Percentiles rank a stretch among this genome's conserved stretches.
Evolutionary conservation across 2,113 vertebrate species (phyloP).

Genomic region (Ardeotis arabs): DNA sequence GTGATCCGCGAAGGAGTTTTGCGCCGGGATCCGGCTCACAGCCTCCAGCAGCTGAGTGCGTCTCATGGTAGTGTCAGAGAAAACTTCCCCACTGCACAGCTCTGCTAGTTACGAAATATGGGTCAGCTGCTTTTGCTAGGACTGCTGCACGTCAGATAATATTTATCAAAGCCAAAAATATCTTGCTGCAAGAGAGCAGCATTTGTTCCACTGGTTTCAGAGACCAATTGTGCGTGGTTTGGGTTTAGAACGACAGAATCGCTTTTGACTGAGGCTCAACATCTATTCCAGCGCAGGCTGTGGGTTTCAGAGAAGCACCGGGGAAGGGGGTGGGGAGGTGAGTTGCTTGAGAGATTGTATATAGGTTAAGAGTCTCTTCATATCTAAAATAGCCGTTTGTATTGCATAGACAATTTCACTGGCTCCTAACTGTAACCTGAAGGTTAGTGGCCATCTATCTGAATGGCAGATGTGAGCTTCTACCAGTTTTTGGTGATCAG

Average conservation of each 20-base stretch:
- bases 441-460: not conserved
- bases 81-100: constrained; percentile 19
- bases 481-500: not conserved
- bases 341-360: not conserved
- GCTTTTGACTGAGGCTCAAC: constrained; percentile 30
- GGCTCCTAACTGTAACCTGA: not conserved
- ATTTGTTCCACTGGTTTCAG: constrained; percentile 56
- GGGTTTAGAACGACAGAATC: constrained; percentile 31
- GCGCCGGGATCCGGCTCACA: not conserved
- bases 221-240: constrained; percentile 23
- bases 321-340: not conserved
- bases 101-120: constrained; percentile 46
- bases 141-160: constrained; percentile 50
- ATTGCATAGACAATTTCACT: not conserved
- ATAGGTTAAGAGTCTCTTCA: not conserved
- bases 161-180: constrained; percentile 73
- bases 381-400: not conserved
- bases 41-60: not conserved
- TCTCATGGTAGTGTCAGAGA: not conserved
- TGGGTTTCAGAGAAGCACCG: not conserved
- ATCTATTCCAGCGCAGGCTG: constrained; percentile 38
- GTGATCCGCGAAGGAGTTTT: not conserved
- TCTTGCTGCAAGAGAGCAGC: constrained; percentile 46
- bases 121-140: constrained; percentile 60
- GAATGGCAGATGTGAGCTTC: not conserved